A percentile compares a stretch with the other conserved stretches of the same genome.
These are phyloP conservation scores for Achlya flavicornis DNA, from an alignment of 2,888 invertebrate species.

Conservation along the genomic window DNA sequence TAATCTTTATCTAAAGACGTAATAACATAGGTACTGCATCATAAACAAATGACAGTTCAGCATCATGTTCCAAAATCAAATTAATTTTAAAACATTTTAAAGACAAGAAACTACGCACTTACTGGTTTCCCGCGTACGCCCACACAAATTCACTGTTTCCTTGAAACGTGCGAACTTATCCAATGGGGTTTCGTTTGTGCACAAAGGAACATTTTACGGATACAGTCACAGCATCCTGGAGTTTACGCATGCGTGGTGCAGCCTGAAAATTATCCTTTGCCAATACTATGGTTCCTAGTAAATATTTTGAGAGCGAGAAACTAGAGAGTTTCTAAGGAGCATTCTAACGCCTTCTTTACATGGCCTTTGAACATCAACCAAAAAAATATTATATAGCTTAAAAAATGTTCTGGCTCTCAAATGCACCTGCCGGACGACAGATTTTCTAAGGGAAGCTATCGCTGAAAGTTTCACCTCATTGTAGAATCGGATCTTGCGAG, in stretches of 20 bases:
- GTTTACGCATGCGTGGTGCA: conserved; percentile 59
- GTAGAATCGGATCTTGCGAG: no score
- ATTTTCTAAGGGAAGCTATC: no score
- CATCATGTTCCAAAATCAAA: neutral
- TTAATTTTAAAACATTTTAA: neutral
- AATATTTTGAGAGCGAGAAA: neutral
- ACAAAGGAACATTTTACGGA: conserved; percentile 60
- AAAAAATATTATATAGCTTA: no score
- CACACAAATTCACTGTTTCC: neutral
- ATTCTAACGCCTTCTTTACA: no score
- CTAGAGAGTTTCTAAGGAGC: neutral
- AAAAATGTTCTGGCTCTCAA: no score
- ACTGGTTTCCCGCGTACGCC: conserved; percentile 41
- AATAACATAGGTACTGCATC: no score
- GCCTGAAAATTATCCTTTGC: conserved; percentile 16
- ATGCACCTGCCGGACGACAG: no score
- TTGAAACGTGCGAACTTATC: conserved; percentile 1
- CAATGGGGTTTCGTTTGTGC: conserved; percentile 36
- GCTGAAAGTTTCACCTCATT: no score
- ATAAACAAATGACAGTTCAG: no score
- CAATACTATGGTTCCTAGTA: conserved; percentile 5
- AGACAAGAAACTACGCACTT: conserved; percentile 25
- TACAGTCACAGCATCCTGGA: conserved; percentile 42
- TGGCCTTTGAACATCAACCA: no score
- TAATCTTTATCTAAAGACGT: no score